Base-by-base conservation (phyloP, 2,797 vertebrate species). In the Gymnoscopelus microlampas region DNA sequence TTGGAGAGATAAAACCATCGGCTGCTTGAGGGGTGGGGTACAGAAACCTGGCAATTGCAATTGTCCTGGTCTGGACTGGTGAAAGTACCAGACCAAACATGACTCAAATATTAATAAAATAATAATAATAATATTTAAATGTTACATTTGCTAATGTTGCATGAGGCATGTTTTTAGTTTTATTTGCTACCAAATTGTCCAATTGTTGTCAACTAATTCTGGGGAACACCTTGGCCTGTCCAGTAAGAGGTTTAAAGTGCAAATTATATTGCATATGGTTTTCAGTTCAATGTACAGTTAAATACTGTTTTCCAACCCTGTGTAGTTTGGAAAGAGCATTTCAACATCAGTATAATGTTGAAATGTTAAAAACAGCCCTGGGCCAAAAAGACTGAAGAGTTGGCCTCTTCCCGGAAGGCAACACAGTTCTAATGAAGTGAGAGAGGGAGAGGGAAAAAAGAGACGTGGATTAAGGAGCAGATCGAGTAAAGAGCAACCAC, bases 381-480 rank as follows among this genome's bases (percentile, higher is more conserved):
- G 85, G 87, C 79, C 76, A 76, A 35, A 35, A 35, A 35, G 32
- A 35, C 32, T 14, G 10, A 54, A 19, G n/a, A 23, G 51, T 64
- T 24, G 32, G 63, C 23, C 35, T 68, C 53, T 73, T 47, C 66
- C 60, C 76, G 4, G 64, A 54, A 73, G 74, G 57, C 68, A 53
- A 49, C 59, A 70, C 53, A 82, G 74, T 78, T 65, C 66, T 63
- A 44, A 76, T 66, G 51, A 63, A 71, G 67, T 14, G 73, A 68
- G 70, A 71, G 44, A 55, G 10, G 58, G 26, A 19, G 44, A 47
- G 53, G 5, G 19, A 61, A 49, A 47, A 15, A 44, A 55, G 63
- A 60, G 59, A 54, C 89, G 81, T 89, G 87, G 87, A 91, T 91
- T 90, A 88, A 77, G 73, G 62, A 72, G 72, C 67, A 77, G 80